Conservation (phyloP, 2,888 invertebrate species). For the Drosophila greeni region DNA sequence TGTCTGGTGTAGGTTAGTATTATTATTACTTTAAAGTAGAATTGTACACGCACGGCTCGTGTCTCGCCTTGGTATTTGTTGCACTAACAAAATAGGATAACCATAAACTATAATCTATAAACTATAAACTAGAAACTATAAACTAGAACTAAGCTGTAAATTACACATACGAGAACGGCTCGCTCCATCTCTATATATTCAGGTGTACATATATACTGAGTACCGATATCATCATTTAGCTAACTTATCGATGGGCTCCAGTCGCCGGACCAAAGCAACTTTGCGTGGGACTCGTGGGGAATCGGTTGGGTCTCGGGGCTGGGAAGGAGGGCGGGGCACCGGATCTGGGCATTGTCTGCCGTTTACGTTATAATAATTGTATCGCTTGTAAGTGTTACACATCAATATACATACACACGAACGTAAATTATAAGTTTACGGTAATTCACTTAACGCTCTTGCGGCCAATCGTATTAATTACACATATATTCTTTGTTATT, state of each 20-base stretch:
- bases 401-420: conserved; percentile 46
- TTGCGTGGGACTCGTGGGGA: conserved; percentile 19
- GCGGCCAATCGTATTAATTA: conserved; percentile 62
- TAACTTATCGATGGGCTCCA: conserved; percentile 46
- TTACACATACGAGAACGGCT: conserved; percentile 58
- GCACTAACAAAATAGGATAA: conserved; percentile 51
- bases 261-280: conserved; percentile 44
- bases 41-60: conserved; percentile 26
- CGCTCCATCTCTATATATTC: conserved; percentile 37
- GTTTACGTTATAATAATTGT: conserved; percentile 12
- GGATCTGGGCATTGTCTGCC: background rate
- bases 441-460: conserved; percentile 57
- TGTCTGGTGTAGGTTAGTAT: conserved; percentile 54
- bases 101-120: background rate
- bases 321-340: background rate
- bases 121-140: conserved; percentile 5
- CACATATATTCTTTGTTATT: conserved; percentile 51
- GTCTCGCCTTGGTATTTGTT: conserved; percentile 25
- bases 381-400: conserved; percentile 33
- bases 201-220: conserved; percentile 38
- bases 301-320: background rate
- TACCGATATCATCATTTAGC: conserved; percentile 39
- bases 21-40: conserved; percentile 45
- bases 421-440: conserved; percentile 38
- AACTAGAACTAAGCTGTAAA: conserved; percentile 51